A percentile compares a stretch with the other conserved stretches of the same genome.
These are phyloP conservation scores for Leptothorax acervorum DNA, from an alignment of 2,888 invertebrate genomes.

Conservation along the genomic window DNA sequence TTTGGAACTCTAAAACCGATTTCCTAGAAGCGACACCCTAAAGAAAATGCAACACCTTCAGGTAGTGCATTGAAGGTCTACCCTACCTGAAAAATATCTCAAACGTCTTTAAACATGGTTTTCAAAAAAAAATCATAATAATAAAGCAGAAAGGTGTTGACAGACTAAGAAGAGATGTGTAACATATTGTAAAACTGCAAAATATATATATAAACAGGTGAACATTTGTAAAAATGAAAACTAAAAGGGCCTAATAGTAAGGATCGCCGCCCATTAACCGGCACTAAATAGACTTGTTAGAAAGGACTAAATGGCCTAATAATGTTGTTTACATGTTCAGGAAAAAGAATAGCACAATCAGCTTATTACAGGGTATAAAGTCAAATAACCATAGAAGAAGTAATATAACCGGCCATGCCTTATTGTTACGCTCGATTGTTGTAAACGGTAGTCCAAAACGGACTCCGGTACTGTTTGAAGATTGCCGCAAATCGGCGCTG, in stretches of 20 bases:
- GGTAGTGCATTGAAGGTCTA: no score
- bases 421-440: slow-evolving; percentile 18
- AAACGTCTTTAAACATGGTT: no score
- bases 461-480: slow-evolving; percentile 12
- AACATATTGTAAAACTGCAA: not conserved
- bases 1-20: not conserved
- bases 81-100: not conserved
- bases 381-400: not conserved
- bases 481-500: slow-evolving; percentile 32
- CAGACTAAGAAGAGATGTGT: not conserved
- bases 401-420: not conserved
- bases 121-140: no score
- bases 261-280: no score
- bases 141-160: not conserved
- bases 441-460: not conserved
- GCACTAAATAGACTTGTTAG: no score
- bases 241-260: no score
- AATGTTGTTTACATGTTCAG: not conserved
- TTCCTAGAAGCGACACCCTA: not conserved
- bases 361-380: not conserved
- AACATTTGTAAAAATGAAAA: no score
- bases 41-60: not conserved
- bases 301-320: not conserved
- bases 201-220: no score
- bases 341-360: not conserved